Evolutionary conservation across 2,113 vertebrate species (phyloP), one percentile per base, ranked within the genome.

Genomic region (Tragelaphus scriptus): DNA sequence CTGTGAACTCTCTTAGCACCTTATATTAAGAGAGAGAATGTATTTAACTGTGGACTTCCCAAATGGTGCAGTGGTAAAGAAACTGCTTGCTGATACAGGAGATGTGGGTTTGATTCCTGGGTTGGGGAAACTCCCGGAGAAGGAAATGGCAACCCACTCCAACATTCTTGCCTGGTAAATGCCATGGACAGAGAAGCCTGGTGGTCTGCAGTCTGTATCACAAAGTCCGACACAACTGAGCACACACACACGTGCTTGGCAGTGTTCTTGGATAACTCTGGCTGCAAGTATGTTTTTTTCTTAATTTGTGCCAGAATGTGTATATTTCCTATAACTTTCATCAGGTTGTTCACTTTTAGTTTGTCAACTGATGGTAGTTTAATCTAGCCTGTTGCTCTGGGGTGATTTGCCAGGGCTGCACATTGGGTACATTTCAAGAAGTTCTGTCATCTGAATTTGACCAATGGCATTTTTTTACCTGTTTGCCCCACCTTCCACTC

Each of bases 221-320:
- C 21, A 77, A 15, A 44, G 40, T 44, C 1, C 0, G 40, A 44
- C 40, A 77, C 71, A 44, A 44, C 40, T 77, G 40, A 77, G 23
- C 71, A 44, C 71, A 15, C 23, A 44, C 0, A 1, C 40, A 44
- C 1, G 6, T 77, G 26, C 26, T 90, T 94, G 68, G 21, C n/a
- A n/a, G 3, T 90, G 47, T 96, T 97, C 85, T 87, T 87, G 56
- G 68, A 87, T 84, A 93, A 77, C 80, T 92, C 92, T 96, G 63
- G 63, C 53, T 96, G 14, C 85, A 19, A 91, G n/a, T 68, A 30
- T 91, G 21, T 59, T 85, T 95, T 96, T 92, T 58, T 56, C 16
- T 95, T 93, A 89, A 63, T 10, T 86, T 95, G 84, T 96, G 25
- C 15, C 58, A 12, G 58, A 85, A 94, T 96, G 58, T 44, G 7